phyloP scores from a whole-genome alignment of 2,797 vertebrate species.

The Catamblyrhynchus diadema region DNA sequence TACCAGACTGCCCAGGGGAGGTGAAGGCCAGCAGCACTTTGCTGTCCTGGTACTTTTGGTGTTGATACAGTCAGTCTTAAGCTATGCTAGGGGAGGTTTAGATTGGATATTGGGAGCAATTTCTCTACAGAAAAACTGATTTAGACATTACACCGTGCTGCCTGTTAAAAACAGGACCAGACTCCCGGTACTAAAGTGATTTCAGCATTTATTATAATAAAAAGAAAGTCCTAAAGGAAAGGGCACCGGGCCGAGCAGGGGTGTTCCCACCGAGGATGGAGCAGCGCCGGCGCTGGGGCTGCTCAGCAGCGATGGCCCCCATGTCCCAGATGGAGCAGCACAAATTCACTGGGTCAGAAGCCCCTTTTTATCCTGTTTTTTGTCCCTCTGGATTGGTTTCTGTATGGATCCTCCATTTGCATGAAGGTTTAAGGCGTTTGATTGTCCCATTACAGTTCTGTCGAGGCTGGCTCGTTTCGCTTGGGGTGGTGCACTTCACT shows the following conservation, averaged over 20 bases:
- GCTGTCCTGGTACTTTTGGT: not conserved
- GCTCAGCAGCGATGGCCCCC: not conserved
- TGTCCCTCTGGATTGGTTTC: not conserved
- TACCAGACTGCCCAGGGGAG: not conserved
- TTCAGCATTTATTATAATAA: not conserved
- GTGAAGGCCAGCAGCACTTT: not conserved
- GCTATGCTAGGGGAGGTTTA: not conserved
- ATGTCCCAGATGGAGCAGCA: not conserved
- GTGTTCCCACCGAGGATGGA: not conserved
- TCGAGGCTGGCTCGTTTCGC: not conserved
- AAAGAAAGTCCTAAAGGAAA: not conserved
- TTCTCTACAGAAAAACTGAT: not conserved
- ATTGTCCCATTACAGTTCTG: not conserved
- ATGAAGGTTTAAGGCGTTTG: not conserved
- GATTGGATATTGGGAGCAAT: not conserved
- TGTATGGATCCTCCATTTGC: not conserved
- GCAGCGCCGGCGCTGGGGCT: too few species aligned
- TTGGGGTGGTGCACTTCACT: rapidly evolving
- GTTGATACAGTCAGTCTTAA: not conserved
- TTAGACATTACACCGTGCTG: not conserved
- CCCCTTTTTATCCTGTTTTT: not conserved
- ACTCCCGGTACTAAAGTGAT: not conserved
- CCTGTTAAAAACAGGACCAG: not conserved
- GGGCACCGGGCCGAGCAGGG: too few species aligned
- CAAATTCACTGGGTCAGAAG: not conserved